Evolutionary conservation across 2,888 invertebrate genomes (phyloP).

Genomic region (Taphrorychus bicolor): DNA sequence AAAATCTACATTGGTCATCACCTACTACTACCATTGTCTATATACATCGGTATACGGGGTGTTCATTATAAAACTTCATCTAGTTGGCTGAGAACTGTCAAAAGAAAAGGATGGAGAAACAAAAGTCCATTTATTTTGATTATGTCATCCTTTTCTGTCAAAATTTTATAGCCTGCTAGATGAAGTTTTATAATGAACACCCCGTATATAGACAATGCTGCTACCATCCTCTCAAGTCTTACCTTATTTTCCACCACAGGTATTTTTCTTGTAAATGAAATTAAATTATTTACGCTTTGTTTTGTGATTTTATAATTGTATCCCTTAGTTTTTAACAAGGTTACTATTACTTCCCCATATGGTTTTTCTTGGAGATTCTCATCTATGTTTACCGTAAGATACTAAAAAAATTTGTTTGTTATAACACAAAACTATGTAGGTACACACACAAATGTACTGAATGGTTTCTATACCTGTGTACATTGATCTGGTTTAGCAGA

Average conservation of each 20-base stretch:
- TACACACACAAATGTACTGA: too few relatives aligned
- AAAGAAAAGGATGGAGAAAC: too few relatives aligned
- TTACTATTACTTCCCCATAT: slow-evolving; percentile 51
- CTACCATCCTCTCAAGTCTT: slow-evolving; percentile 1
- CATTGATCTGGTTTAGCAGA: slow-evolving; percentile 53
- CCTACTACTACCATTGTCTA: too few relatives aligned
- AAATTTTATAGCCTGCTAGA: too few relatives aligned
- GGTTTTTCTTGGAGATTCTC: slow-evolving; percentile 46
- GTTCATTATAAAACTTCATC: too few relatives aligned
- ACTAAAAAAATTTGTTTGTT: slow-evolving; percentile 46
- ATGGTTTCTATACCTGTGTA: slow-evolving; percentile 53
- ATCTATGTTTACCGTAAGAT: slow-evolving; percentile 53
- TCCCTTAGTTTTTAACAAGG: slow-evolving; percentile 48
- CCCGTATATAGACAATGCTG: not conserved
- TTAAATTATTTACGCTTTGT: slow-evolving; percentile 55
- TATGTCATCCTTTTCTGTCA: too few relatives aligned
- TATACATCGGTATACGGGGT: too few relatives aligned
- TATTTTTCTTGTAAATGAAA: slow-evolving; percentile 59
- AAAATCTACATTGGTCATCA: too few relatives aligned
- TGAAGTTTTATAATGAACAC: too few relatives aligned
- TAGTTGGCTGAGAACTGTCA: too few relatives aligned
- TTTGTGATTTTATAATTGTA: slow-evolving; percentile 51
- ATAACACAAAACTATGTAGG: slow-evolving; percentile 2
- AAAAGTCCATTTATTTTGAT: too few relatives aligned
- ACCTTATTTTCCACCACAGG: slow-evolving; percentile 46